Conservation (phyloP, 2,797 vertebrate species). For the Telmatherina bonti region DNA sequence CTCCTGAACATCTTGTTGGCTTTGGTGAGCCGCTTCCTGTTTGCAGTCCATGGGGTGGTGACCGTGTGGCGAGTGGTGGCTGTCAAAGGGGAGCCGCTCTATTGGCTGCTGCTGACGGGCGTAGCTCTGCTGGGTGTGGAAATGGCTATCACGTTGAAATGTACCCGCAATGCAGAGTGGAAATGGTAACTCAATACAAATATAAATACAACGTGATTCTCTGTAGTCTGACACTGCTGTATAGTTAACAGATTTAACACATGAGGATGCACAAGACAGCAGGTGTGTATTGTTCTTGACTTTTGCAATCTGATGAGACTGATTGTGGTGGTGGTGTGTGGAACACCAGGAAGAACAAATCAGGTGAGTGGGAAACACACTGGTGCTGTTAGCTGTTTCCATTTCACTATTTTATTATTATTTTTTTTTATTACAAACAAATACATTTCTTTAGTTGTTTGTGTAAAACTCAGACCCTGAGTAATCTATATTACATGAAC, state of each 20-base stretch:
- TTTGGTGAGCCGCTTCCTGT: slow-evolving; percentile 82
- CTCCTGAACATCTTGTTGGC: slow-evolving; percentile 77
- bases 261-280: background rate
- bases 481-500: background rate
- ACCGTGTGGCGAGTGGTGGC: slow-evolving; percentile 79
- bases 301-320: background rate
- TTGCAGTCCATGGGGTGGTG: slow-evolving; percentile 77
- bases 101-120: slow-evolving; percentile 81
- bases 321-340: background rate
- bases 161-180: slow-evolving; percentile 83
- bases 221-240: no score
- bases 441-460: background rate
- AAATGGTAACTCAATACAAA: slow-evolving; percentile 79
- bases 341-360: background rate
- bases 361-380: background rate
- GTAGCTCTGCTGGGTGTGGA: slow-evolving; percentile 81
- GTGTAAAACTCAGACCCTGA: background rate
- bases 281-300: background rate
- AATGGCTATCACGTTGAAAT: slow-evolving; percentile 81
- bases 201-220: background rate
- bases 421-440: no score
- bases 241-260: background rate
- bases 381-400: background rate
- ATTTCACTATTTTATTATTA: no score
- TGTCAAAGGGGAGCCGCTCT: slow-evolving; percentile 68